Evolutionary conservation across 2,888 invertebrate genomes (phyloP), one percentile per base, ranked within the genome.

Genomic region (Drosophila kuntzei): DNA sequence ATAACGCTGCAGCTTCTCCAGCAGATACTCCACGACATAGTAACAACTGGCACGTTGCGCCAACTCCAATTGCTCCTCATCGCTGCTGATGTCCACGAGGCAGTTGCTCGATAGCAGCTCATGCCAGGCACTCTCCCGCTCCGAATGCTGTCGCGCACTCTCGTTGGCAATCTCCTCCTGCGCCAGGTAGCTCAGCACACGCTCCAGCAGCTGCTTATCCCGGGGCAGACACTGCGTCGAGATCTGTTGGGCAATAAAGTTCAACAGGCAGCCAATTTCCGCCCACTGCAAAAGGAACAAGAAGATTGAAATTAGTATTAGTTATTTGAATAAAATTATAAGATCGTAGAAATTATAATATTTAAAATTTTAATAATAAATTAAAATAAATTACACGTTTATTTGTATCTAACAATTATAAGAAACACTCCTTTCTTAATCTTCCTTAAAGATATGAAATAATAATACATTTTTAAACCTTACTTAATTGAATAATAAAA

Each of bases 91-190:
- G 86, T 94, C 93, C 25, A 92, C 91, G 22, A 96, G 92, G 49
- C 94, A 94, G 76, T 95, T 93, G 64, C 94, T 93, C n/a, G 93
- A 93, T 11, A 96, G 91, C 29, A 96, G 91, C 87, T 96, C 96
- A 50, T 96, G 92, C 92, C 96, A 93, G 2, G 96, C 95, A 86
- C 95, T 95, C 89, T 97, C 96, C 36, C 96, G 92, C 90, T 96
- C 96, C 65, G 94, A 94, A 73, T 94, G 94, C 80, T 94, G 93
- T 1, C 94, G 91, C 0, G 84, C 62, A 32, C 89, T 90, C 77
- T 92, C 92, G 39, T 91, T 90, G 25, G 90, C 85, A 18, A 92
- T 90, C 87, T 89, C 59, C 60, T 92, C 91, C 89, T 94, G 94
- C 4, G 90, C 89, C 62, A 95, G 93, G 92, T 95, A 94, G 76